phyloP scores from a whole-genome alignment of 2,113 vertebrate species.

The Micromys minutus region DNA sequence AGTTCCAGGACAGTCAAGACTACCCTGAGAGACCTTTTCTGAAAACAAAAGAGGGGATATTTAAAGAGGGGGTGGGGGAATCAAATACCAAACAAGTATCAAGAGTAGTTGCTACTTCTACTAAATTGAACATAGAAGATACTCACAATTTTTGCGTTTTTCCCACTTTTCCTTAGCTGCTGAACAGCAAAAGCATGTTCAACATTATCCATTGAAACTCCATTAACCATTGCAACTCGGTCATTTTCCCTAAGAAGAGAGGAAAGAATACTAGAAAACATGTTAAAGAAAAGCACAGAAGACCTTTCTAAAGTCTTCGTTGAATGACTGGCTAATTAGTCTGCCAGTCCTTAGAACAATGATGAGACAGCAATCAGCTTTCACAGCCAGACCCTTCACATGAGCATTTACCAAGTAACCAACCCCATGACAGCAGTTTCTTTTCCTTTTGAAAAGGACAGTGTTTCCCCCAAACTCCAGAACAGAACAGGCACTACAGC shows the following conservation, averaged over 20 bases:
- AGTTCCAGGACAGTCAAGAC: background rate
- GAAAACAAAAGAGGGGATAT: background rate
- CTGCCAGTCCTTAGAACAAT: background rate
- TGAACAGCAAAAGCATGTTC: slow-evolving; percentile 99
- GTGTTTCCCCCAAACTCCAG: background rate
- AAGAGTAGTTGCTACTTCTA: background rate
- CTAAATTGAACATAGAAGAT: background rate
- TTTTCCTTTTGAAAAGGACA: background rate
- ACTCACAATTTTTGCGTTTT: slow-evolving; percentile 99
- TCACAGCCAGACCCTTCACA: background rate
- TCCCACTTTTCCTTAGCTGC: slow-evolving; percentile 98
- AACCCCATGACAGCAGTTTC: background rate
- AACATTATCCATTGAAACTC: slow-evolving; percentile 99
- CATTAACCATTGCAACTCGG: slow-evolving; percentile 98
- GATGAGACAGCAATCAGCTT: background rate
- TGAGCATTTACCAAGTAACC: background rate
- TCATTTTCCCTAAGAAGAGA: slow-evolving; percentile 94
- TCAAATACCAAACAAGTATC: background rate
- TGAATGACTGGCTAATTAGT: background rate
- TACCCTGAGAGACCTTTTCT: background rate
- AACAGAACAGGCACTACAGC: background rate
- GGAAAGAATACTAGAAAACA: slow-evolving; percentile 5
- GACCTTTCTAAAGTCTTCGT: background rate
- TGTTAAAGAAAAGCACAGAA: slow-evolving; percentile 39
- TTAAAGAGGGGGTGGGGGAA: background rate